Evolutionary conservation across 1,140 invertebrate genomes (phyloP).

Genomic region (Drosophila kepulauana): DNA sequence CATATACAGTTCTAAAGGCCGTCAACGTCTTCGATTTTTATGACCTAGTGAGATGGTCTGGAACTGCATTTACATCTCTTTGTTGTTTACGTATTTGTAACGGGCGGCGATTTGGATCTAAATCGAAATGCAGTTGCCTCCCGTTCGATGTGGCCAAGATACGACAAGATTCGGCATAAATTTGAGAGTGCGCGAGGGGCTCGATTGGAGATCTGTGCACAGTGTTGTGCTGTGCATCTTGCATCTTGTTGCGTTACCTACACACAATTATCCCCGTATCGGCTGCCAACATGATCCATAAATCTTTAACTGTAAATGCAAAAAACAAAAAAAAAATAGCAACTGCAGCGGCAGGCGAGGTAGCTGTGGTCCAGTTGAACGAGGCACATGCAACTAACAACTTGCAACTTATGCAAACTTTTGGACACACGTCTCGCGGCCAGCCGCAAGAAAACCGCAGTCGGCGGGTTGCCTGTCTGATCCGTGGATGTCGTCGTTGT

Average conservation of each 20-base stretch:
- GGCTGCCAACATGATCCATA: conserved; percentile 71
- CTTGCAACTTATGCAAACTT: conserved; percentile 31
- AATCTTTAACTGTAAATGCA: conserved; percentile 74
- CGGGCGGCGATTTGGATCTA: conserved; percentile 52
- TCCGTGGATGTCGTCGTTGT: conserved; percentile 42
- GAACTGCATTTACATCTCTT: conserved; percentile 47
- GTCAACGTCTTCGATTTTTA: conserved; percentile 48
- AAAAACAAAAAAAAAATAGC: background rate
- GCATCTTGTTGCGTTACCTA: conserved; percentile 43
- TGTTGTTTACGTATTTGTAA: conserved; percentile 56
- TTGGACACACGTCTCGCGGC: conserved; percentile 21
- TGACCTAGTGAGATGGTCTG: conserved; percentile 36
- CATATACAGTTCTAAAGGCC: conserved; percentile 42
- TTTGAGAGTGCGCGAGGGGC: conserved; percentile 15
- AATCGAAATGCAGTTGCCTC: conserved; percentile 38
- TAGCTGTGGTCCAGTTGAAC: conserved; percentile 6
- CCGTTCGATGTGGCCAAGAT: background rate
- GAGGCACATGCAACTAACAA: conserved; percentile 4
- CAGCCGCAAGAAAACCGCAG: background rate
- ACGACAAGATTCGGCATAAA: conserved; percentile 32
- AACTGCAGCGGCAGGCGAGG: background rate
- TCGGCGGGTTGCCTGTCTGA: conserved; percentile 18
- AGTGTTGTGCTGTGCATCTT: too few species aligned
- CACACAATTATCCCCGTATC: conserved; percentile 74
- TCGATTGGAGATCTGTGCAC: background rate